Evolutionary conservation across 2,888 invertebrate species (phyloP).

Genomic region (Maniola hyperantus): DNA sequence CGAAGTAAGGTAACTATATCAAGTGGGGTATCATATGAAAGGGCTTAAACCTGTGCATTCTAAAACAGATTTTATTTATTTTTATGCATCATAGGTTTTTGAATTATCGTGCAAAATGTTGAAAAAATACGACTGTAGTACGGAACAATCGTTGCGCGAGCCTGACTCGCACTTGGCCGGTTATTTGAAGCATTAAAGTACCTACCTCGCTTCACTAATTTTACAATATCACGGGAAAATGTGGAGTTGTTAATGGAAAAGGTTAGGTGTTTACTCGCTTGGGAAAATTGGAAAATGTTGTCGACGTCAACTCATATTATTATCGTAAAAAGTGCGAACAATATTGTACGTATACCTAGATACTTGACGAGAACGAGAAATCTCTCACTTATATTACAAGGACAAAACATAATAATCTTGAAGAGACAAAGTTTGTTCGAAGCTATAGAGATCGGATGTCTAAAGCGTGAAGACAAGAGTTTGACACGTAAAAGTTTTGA

Average conservation of each 20-base stretch:
- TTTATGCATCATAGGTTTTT: too few relatives aligned
- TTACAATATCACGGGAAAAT: neutral
- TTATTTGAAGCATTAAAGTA: neutral
- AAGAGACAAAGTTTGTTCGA: slow-evolving; percentile 1
- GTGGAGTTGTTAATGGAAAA: neutral
- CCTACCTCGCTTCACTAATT: neutral
- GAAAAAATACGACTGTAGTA: too few relatives aligned
- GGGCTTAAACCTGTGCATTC: too few relatives aligned
- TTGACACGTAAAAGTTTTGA: neutral
- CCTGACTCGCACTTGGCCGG: neutral
- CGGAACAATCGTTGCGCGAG: too few relatives aligned
- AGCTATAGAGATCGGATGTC: neutral
- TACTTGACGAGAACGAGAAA: neutral
- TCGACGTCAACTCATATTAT: neutral
- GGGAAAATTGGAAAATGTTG: neutral
- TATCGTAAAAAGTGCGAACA: slow-evolving; percentile 3
- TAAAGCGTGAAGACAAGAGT: neutral
- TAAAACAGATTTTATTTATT: too few relatives aligned
- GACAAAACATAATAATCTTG: neutral
- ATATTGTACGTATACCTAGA: neutral
- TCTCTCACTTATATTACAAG: neutral
- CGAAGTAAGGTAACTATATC: too few relatives aligned
- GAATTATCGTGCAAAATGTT: too few relatives aligned
- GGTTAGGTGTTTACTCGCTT: slow-evolving; percentile 1
- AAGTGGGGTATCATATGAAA: too few relatives aligned